Percentiles rank a stretch among this genome's conserved stretches.
Evolutionary conservation across 2,888 invertebrate genomes (phyloP).

Genomic region (Nebria brevicollis): DNA sequence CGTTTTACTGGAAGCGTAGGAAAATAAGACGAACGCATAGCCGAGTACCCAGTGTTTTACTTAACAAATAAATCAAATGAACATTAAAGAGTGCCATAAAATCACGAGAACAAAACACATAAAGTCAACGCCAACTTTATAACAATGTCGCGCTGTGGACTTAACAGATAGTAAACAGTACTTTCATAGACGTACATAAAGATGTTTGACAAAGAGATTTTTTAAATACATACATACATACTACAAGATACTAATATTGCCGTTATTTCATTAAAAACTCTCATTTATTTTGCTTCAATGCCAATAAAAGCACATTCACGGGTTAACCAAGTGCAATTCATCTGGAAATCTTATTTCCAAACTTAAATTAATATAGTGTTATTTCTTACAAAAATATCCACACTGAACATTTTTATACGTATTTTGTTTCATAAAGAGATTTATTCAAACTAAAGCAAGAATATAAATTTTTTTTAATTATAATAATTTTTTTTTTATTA

Average conservation of each 20-base stretch:
- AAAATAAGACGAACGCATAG: not conserved
- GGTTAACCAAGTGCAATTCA: no score
- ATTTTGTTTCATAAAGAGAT: no score
- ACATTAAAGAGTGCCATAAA: constrained; percentile 46
- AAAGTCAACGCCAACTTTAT: constrained; percentile 46
- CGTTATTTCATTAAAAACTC: not conserved
- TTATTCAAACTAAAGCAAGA: no score
- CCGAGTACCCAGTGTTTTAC: constrained; percentile 29
- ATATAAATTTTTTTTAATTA: no score
- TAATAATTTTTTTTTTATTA: no score
- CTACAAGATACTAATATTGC: no score
- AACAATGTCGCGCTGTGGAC: constrained; percentile 42
- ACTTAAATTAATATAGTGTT: no score
- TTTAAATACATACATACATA: no score
- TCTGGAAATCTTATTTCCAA: no score
- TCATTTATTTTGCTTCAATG: not conserved
- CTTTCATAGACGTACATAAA: constrained; percentile 14
- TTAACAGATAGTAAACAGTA: constrained; percentile 43
- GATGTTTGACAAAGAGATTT: not conserved
- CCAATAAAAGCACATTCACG: not conserved
- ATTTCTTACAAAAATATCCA: no score
- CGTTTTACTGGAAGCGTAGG: constrained; percentile 28
- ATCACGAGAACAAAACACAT: constrained; percentile 46
- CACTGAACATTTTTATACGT: no score
- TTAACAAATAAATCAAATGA: constrained; percentile 45